Conservation (phyloP, 1,140 invertebrate species). For the Anastrepha ludens region DNA sequence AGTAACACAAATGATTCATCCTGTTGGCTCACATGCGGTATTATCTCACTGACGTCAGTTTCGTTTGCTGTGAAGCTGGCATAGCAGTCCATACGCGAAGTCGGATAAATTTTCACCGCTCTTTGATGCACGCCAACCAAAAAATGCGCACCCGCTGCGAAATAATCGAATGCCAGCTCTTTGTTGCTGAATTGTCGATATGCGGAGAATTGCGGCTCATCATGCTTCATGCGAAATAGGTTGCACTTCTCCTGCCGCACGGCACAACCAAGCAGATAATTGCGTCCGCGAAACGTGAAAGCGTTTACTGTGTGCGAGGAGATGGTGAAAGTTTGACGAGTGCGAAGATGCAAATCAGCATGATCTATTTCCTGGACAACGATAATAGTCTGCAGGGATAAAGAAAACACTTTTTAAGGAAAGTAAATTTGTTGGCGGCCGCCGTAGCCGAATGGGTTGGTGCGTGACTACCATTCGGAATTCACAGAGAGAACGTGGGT, state of each 20-base stretch:
- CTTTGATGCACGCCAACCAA: conserved; percentile 61
- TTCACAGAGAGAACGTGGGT: too few relatives aligned
- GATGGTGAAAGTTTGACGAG: conserved; percentile 64
- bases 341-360: conserved; percentile 57
- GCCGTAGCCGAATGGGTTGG: too few relatives aligned
- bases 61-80: conserved; percentile 61
- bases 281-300: conserved; percentile 62
- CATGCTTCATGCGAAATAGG: conserved; percentile 63
- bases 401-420: not conserved
- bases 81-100: conserved; percentile 66
- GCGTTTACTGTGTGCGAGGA: conserved; percentile 60
- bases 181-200: conserved; percentile 60
- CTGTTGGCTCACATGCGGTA: conserved; percentile 60
- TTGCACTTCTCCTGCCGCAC: conserved; percentile 57
- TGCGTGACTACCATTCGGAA: too few relatives aligned
- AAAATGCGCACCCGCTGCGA: conserved; percentile 60
- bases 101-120: conserved; percentile 66
- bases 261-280: conserved; percentile 64
- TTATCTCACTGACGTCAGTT: conserved; percentile 58
- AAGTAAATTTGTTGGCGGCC: not conserved
- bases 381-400: conserved; percentile 60
- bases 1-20: conserved; percentile 66
- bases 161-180: conserved; percentile 61
- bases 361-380: conserved; percentile 62
- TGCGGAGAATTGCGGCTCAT: conserved; percentile 64